A percentile compares a stretch with the other conserved stretches of the same genome.
Conservation (phyloP, 92 coral and sea anemone genomes). For the Porites cylindrica region DNA sequence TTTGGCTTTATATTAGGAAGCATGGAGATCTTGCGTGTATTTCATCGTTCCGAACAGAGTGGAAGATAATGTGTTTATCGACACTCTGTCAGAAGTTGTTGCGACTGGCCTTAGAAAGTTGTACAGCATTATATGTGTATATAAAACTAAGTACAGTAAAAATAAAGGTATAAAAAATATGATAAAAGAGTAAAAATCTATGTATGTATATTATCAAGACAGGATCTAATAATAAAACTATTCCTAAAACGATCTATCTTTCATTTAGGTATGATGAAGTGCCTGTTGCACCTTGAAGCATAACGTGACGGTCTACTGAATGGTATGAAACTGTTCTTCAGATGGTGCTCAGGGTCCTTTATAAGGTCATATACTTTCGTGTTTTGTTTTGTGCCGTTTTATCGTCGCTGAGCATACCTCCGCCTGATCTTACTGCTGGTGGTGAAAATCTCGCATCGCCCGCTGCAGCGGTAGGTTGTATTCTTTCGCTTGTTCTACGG, state of each 20-base stretch:
- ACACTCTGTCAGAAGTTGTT: slow-evolving; percentile 84
- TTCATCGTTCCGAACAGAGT: slow-evolving; percentile 82
- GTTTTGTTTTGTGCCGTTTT: too few species aligned
- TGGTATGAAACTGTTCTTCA: too few species aligned
- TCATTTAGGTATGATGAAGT: background rate
- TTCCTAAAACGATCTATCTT: background rate
- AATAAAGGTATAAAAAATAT: background rate
- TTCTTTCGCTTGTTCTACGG: too few species aligned
- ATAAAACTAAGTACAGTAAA: too few species aligned
- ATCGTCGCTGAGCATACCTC: too few species aligned
- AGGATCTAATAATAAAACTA: background rate
- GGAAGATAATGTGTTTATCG: slow-evolving; percentile 88
- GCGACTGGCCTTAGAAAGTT: slow-evolving; percentile 93
- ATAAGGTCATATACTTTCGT: too few species aligned
- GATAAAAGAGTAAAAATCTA: too few species aligned
- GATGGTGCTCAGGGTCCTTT: background rate
- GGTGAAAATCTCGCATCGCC: too few species aligned
- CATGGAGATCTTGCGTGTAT: slow-evolving; percentile 90
- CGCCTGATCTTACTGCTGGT: too few species aligned
- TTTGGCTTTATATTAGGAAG: slow-evolving; percentile 58
- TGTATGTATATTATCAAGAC: background rate
- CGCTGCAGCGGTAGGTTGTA: too few species aligned
- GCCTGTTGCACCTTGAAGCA: background rate
- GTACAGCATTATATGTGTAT: slow-evolving; percentile 77
- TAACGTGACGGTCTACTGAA: slow-evolving; percentile 32